Conservation (phyloP, 1,140 invertebrate species). For the Leptinotarsa lineolata region DNA sequence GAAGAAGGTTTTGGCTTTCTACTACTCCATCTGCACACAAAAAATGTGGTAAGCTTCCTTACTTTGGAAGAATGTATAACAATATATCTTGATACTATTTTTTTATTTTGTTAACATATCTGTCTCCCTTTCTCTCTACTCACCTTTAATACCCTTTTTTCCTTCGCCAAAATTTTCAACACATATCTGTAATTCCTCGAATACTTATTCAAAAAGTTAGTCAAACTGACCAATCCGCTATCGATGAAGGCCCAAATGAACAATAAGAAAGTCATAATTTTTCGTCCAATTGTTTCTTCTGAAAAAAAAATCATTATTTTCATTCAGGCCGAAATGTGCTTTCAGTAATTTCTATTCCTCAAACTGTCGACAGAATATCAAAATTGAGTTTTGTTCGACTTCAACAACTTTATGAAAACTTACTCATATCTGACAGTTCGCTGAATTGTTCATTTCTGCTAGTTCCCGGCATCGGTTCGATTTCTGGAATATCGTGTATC, state of each 20-base stretch:
- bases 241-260: constrained; percentile 70
- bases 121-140: constrained; percentile 19
- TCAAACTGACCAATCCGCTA: constrained; percentile 86
- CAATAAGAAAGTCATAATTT: constrained; percentile 22
- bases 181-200: constrained; percentile 94
- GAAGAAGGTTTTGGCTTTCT: too few species aligned
- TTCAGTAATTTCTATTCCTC: not conserved
- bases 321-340: not conserved
- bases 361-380: not conserved
- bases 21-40: too few species aligned
- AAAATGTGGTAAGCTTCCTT: too few species aligned
- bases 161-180: constrained; percentile 73
- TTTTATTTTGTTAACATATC: too few species aligned
- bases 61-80: too few species aligned
- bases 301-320: constrained; percentile 23
- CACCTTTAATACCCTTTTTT: constrained; percentile 87
- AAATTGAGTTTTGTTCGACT: not conserved
- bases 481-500: constrained; percentile 37
- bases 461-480: constrained; percentile 48
- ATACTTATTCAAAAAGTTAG: constrained; percentile 81
- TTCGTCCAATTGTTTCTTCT: constrained; percentile 27
- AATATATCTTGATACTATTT: too few species aligned
- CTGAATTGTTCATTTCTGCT: constrained; percentile 51
- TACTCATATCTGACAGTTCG: constrained; percentile 47
- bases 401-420: constrained; percentile 8